Evolutionary conservation across 1,140 invertebrate genomes (phyloP).

Genomic region (Belonocnema kinseyi): DNA sequence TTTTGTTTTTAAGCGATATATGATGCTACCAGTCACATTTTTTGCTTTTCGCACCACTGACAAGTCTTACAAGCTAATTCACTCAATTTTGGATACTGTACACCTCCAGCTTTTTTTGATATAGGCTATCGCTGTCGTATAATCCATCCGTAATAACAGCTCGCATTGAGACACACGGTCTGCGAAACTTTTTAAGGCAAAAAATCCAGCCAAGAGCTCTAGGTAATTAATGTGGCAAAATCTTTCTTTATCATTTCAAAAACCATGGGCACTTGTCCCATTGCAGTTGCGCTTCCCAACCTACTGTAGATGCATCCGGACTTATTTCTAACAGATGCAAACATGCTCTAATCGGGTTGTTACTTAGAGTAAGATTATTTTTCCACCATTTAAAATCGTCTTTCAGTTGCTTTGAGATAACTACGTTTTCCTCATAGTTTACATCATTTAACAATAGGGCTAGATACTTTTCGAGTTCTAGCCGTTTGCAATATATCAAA

Average conservation of each 20-base stretch:
- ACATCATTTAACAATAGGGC: neutral
- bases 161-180: too few relatives aligned
- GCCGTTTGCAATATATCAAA: neutral
- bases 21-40: too few relatives aligned
- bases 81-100: conserved; percentile 35
- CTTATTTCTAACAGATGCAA: neutral
- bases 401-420: neutral
- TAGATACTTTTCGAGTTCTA: neutral
- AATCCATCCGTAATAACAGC: conserved; percentile 43
- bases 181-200: too few relatives aligned
- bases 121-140: conserved; percentile 47
- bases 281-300: neutral
- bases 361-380: neutral
- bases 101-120: conserved; percentile 46
- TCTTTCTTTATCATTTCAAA: neutral
- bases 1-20: conserved; percentile 2
- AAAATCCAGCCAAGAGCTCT: too few relatives aligned
- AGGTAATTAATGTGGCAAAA: too few relatives aligned
- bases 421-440: neutral
- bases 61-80: too few relatives aligned
- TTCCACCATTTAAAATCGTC: neutral
- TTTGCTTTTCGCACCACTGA: too few relatives aligned
- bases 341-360: neutral
- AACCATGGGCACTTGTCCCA: neutral
- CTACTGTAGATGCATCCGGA: neutral